Evolutionary conservation across 2,113 vertebrate species (phyloP).

Genomic region (Microtus montanus): DNA sequence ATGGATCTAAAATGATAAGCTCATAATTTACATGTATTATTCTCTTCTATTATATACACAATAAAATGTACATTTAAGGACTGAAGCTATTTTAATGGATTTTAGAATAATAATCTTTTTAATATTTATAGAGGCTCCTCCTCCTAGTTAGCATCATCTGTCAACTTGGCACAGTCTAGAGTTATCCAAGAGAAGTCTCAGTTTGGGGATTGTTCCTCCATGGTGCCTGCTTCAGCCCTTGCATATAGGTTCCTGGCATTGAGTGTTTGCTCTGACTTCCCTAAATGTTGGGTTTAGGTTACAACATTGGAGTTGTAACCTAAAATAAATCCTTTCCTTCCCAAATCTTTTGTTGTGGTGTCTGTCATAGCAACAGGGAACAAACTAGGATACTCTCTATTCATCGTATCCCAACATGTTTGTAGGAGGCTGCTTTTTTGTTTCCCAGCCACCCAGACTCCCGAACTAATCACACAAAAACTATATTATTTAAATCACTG

Average conservation of each 20-base stretch:
- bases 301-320: background rate
- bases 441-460: no score
- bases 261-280: background rate
- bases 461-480: no score
- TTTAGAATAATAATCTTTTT: background rate
- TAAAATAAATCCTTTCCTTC: background rate
- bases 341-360: background rate
- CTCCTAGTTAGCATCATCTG: background rate
- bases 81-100: background rate
- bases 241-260: background rate
- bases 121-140: background rate
- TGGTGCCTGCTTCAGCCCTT: background rate
- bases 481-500: no score
- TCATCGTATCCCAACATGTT: background rate
- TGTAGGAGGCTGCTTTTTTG: no score
- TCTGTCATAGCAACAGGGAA: background rate
- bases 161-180: background rate
- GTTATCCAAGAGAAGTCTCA: background rate
- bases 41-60: background rate
- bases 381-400: background rate
- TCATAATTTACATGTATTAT: background rate
- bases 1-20: background rate
- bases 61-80: background rate
- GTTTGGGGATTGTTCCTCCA: background rate
- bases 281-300: background rate